Evolutionary conservation across 2,797 vertebrate genomes (phyloP).

Genomic region (Microtus californicus): DNA sequence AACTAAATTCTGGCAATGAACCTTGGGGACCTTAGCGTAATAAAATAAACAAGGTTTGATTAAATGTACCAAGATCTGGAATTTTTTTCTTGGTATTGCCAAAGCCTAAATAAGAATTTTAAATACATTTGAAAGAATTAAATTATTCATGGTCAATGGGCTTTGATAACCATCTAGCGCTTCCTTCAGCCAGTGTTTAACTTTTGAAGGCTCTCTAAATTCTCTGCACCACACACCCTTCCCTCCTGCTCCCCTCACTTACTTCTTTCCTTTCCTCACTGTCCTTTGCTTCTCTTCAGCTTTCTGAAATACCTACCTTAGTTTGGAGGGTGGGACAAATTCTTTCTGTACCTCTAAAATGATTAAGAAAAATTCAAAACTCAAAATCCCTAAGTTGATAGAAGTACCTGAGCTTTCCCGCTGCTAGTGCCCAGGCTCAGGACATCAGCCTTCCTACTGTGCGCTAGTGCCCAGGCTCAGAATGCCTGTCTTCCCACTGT

Average conservation of each 20-base stretch:
- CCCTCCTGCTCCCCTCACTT: not conserved
- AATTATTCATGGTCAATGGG: not conserved
- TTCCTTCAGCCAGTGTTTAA: not conserved
- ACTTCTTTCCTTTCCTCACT: not conserved
- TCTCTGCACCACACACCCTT: not conserved
- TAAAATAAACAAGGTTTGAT: conserved; percentile 1
- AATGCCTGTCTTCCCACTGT: not conserved
- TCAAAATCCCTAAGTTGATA: not conserved
- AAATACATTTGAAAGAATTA: conserved; percentile 8
- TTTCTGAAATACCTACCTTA: not conserved
- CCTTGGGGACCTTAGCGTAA: not conserved
- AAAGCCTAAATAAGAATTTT: conserved; percentile 32
- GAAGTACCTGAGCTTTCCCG: not conserved
- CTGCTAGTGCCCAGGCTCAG: not conserved
- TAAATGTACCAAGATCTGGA: not conserved
- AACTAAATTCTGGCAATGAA: not conserved
- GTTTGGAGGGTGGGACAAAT: not conserved
- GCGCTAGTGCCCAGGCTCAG: not conserved
- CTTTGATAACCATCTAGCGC: not conserved
- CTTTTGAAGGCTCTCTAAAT: not conserved
- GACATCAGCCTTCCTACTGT: not conserved
- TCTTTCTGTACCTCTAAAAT: not conserved
- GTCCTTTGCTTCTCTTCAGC: not conserved
- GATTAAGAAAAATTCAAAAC: not conserved
- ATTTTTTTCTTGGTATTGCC: not conserved